phyloP scores from a whole-genome alignment of 1,140 invertebrate genomes.

The Acyrthosiphon pisum region DNA sequence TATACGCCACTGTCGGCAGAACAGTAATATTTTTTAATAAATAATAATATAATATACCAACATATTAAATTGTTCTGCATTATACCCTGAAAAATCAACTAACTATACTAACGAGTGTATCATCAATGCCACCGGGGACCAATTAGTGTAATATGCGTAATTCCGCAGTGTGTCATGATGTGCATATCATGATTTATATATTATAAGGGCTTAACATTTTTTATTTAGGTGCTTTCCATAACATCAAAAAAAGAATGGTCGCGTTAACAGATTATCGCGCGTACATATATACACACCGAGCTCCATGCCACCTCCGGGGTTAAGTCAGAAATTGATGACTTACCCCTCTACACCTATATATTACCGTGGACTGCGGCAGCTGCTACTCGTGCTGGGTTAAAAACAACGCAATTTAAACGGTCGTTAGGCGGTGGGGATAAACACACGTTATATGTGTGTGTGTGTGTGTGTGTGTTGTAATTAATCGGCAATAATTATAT shows the following conservation, averaged over 20 bases:
- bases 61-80: too few relatives aligned
- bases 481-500: constrained; percentile 54
- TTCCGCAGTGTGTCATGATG: neutral
- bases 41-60: too few relatives aligned
- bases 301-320: neutral
- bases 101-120: too few relatives aligned
- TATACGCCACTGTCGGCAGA: too few relatives aligned
- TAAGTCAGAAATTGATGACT: constrained; percentile 40
- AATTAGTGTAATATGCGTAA: too few relatives aligned
- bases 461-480: neutral
- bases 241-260: neutral
- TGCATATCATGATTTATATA: neutral
- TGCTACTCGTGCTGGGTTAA: neutral
- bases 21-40: too few relatives aligned
- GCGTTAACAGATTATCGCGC: neutral
- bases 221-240: neutral
- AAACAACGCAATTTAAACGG: constrained; percentile 45
- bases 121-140: neutral
- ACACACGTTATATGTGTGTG: constrained; percentile 30
- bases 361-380: neutral
- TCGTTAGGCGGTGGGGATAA: constrained; percentile 7
- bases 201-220: neutral
- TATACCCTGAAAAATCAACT: too few relatives aligned
- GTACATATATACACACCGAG: neutral
- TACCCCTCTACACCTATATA: neutral